Base-by-base conservation (phyloP, 2,888 invertebrate species). In the Plagiodera versicolora region DNA sequence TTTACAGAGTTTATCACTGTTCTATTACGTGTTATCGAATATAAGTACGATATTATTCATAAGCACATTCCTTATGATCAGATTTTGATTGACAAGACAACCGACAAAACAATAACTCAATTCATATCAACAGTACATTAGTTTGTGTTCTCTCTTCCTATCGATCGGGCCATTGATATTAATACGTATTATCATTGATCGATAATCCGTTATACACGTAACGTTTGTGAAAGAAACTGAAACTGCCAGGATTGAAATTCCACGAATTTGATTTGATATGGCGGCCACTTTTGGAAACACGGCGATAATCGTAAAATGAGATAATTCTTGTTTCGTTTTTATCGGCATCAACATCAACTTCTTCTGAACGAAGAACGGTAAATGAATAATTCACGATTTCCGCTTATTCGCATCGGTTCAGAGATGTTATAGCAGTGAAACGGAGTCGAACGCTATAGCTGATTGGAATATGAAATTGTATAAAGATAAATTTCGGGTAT, bases 301-400 rank as follows among this genome's bases (percentile, higher is more conserved):
- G 6, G 39, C 11, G 10, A 32, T 39, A n/a, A 10, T 39, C n/a
- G 39, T 39, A 14, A 39, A n/a, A 10, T 11, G 14, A 39, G 14
- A 39, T 39, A 14, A 39, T 39, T 39, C 14, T 39, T 3, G 11
- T 39, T 14, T n/a, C 39, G n/a, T 39, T 39, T 39, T 39, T 39
- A 39, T 39, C 39, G 14, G 32, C 32, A 10, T 48, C 56, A 24
- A 45, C 32, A 50, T 57, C 49, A 30, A 44, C 51, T 39, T 50
- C 48, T 57, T 57, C 51, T 32, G 51, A 17, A 19, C 57, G 57
- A 51, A 46, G 57, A 58, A 58, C 57, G 57, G 57, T 58, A 58
- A 58, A 45, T 57, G 51, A 57, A 50, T 57, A 45, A 58, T 58
- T 58, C 51, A 58, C 51, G 51, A 51, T 58, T 51, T 39, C 39